Evolutionary conservation across 2,113 vertebrate genomes (phyloP), one percentile per base, ranked within the genome.

Genomic region (Halcyon senegalensis): DNA sequence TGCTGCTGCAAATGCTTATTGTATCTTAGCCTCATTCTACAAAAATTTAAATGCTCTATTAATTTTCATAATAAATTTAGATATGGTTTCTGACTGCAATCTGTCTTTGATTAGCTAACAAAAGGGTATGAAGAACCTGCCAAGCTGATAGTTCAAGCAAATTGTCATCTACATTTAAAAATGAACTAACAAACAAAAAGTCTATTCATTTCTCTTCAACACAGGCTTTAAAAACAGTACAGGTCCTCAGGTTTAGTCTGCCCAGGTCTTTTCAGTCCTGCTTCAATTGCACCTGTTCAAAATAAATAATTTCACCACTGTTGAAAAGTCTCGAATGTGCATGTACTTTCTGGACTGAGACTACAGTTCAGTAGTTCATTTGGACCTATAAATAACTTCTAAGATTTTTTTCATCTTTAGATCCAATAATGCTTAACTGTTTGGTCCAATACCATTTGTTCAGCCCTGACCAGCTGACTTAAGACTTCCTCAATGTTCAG

Each of bases 61-160:
- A 98, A 98, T 98, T 98, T 98, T 96, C 96, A 97, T 98, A 98
- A 98, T 98, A 98, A 98, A 98, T 98, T 98, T 98, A 98, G 97
- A 98, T 97, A 98, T 98, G 97, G 97, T 96, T 98, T 89, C 94
- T 96, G 95, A 97, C 97, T 94, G 28, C 97, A 98, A 97, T 98
- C 98, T 98, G 98, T 97, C 98, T 98, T 98, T 98, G 97, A 98
- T 98, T 98, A 98, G 97, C 97, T 98, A 96, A 97, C 95, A 96
- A 97, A 93, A 98, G 97, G 91, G 88, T 94, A 90, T 91, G 91
- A 97, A 98, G 98, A 97, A 68, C 77, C 84, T 97, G 95, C 97
- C 97, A 97, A 97, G 96, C 84, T 89, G 86, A 92, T 77, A 51
- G 89, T 97, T 97, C 93, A 89, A 92, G 93, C 80, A 97, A 97